phyloP scores from a whole-genome alignment of 2,113 vertebrate species.

The Meleagris gallopavo region DNA sequence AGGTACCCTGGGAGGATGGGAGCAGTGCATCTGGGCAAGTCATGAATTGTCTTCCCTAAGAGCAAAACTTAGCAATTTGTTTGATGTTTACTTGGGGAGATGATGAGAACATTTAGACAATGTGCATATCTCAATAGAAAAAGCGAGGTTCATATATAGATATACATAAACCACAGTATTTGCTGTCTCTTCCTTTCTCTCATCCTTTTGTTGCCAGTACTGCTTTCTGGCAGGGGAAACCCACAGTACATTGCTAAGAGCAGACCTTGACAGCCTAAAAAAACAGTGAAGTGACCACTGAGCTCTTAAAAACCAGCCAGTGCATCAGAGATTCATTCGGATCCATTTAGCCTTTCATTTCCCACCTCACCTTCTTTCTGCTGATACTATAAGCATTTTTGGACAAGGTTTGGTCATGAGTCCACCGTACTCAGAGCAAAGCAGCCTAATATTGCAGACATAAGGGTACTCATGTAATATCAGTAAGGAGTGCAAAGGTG shows the following conservation, averaged over 20 bases:
- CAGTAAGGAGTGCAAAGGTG: neutral
- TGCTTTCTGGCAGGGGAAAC: neutral
- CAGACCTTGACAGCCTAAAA: neutral
- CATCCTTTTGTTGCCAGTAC: neutral
- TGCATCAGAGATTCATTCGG: neutral
- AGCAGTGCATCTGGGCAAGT: neutral
- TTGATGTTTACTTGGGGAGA: neutral
- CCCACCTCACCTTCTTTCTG: neutral
- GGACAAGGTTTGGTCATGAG: accelerated
- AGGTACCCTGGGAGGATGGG: neutral
- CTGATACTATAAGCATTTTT: neutral
- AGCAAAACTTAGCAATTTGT: neutral
- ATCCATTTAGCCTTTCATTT: neutral
- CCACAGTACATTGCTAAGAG: neutral
- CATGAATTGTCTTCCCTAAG: neutral
- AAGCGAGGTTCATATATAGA: neutral
- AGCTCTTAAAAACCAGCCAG: neutral
- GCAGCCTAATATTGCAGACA: neutral
- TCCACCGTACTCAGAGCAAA: neutral
- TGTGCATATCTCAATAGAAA: neutral
- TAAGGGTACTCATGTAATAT: neutral
- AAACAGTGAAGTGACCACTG: neutral
- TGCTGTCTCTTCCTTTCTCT: neutral
- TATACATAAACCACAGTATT: neutral
- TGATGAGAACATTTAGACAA: neutral